Conservation (phyloP, 2,888 invertebrate species). For the Drosophila colorata region DNA sequence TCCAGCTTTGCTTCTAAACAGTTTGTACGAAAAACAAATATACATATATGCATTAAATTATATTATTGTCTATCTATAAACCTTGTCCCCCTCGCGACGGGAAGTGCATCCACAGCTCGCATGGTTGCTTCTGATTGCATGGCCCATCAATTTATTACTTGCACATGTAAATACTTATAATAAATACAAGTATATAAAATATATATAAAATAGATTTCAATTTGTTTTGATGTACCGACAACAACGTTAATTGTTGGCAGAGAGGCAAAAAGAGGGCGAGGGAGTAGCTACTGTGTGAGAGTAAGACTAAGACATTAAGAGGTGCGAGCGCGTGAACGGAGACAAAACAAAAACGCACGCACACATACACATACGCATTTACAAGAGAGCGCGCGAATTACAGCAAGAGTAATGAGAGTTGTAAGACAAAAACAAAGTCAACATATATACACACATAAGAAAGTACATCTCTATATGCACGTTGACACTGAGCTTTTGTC, state of each 20-base stretch:
- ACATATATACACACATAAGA: constrained; percentile 5
- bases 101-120: constrained; percentile 19
- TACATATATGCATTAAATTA: background rate
- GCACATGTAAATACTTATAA: background rate
- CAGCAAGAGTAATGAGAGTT: constrained; percentile 39
- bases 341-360: constrained; percentile 28
- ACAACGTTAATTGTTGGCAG: constrained; percentile 12
- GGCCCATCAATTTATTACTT: constrained; percentile 10
- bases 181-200: constrained; percentile 2
- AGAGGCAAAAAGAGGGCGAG: constrained; percentile 1
- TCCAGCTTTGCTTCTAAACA: constrained; percentile 9
- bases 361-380: constrained; percentile 14
- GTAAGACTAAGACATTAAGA: constrained; percentile 32
- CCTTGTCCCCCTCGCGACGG: constrained; percentile 15
- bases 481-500: constrained; percentile 35
- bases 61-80: constrained; percentile 1
- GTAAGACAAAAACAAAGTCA: constrained; percentile 48
- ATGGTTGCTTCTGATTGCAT: constrained; percentile 11
- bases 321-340: constrained; percentile 42
- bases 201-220: constrained; percentile 9
- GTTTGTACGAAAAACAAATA: background rate
- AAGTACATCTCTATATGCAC: background rate
- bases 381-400: constrained; percentile 44
- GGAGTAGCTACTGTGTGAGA: constrained; percentile 8
- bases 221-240: constrained; percentile 30